phyloP scores from a whole-genome alignment of 2,797 vertebrate species.

The Artibeus lituratus region DNA sequence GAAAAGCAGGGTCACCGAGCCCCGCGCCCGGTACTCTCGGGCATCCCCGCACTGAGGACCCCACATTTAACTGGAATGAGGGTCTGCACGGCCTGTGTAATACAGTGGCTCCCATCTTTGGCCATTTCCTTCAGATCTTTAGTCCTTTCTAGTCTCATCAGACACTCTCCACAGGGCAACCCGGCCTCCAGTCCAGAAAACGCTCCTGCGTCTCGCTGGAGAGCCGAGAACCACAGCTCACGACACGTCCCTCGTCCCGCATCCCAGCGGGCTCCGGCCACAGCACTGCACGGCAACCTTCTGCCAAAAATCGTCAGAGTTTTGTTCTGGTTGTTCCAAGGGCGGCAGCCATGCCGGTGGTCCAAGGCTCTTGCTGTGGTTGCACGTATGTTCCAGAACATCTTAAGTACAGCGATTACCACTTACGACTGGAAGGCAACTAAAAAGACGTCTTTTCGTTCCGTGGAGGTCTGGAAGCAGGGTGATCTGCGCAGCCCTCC shows the following conservation, averaged over 20 bases:
- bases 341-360: neutral
- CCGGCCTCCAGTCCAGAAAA: neutral
- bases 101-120: fast-evolving
- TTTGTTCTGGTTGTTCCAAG: neutral
- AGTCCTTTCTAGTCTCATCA: neutral
- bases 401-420: neutral
- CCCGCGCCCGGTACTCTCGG: fast-evolving
- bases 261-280: fast-evolving
- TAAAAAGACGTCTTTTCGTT: neutral
- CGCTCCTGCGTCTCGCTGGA: neutral
- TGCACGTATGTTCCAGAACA: neutral
- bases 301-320: neutral
- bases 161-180: neutral
- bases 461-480: neutral
- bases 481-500: neutral
- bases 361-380: neutral
- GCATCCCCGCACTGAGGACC: neutral
- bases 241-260: neutral
- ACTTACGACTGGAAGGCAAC: neutral
- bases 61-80: neutral
- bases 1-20: neutral
- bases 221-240: neutral
- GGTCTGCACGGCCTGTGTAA: neutral
- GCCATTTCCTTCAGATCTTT: neutral
- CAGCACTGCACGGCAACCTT: too few relatives aligned